Base-by-base conservation (phyloP, 2,797 vertebrate species). In the Euthynnus affinis region DNA sequence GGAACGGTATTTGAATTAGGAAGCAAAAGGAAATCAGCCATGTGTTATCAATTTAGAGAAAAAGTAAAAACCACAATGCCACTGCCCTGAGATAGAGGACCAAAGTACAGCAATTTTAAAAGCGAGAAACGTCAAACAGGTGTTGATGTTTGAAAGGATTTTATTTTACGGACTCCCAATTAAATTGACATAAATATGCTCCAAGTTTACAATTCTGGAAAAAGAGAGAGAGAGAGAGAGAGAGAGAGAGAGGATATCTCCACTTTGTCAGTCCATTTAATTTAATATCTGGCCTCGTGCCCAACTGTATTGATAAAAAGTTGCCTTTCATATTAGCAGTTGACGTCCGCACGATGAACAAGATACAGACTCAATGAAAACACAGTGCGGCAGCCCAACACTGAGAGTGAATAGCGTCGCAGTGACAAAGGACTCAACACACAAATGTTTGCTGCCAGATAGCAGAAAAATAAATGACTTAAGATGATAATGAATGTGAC, bases 371-470 rank as follows among this genome's bases (percentile, higher is more conserved):
- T 91, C 89, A 92, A 90, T 89, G 84, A 88, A 76, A 90, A 83
- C 66, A 77, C 65, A 55, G 61, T 9, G 52, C 46, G 0, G 71
- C 83, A 40, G 83, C 80, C 22, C 34, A 81, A 78, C 56, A 12
- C 69, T 1, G 29, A n/a, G 27, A 22, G 72, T 81, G 84, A 89
- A 90, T 84, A 74, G 67, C 76, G 52, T 77, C 17, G 78, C 70
- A 12, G 71, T 70, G 65, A 89, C 87, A 90, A 91, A 91, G 85
- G 77, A 69, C 56, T 71, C 77, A 14, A 72, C 65, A 53, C 37
- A 64, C 86, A 87, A 90, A 92, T 92, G 92, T 92, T 92, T 92
- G 91, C 89, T 64, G 79, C 74, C 87, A 88, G 92, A 93, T 91
- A 91, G 84, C 80, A 63, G 59, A 74, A 76, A 89, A 92, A 93